phyloP scores from a whole-genome alignment of 1,140 invertebrate species.

The Trichoplusia ni region DNA sequence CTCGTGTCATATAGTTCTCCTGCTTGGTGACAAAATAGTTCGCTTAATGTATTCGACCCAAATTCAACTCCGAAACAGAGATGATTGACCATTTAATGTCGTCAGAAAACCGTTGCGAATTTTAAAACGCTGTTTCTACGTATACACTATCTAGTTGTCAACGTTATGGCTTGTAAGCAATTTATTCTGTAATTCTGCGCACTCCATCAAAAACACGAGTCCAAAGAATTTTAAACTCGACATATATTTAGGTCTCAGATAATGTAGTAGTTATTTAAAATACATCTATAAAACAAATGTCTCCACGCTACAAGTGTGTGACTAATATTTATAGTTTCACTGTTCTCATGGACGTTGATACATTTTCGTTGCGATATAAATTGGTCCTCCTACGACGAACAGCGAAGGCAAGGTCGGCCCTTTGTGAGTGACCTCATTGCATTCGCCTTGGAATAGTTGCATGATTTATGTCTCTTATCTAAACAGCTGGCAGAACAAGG shows the following conservation, averaged over 20 bases:
- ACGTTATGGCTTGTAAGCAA: background rate
- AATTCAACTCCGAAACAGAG: conserved; percentile 61
- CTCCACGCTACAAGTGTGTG: too few species aligned
- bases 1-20: conserved; percentile 20
- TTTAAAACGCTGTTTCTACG: conserved; percentile 16
- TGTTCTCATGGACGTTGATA: background rate
- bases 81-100: conserved; percentile 76
- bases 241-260: too few species aligned
- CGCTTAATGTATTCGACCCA: conserved; percentile 69
- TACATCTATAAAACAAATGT: too few species aligned
- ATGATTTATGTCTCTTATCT: conserved; percentile 74
- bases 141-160: background rate
- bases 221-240: too few species aligned
- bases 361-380: conserved; percentile 15
- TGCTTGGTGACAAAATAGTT: conserved; percentile 53
- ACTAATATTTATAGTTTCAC: background rate
- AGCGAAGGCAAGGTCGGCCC: conserved; percentile 73
- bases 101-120: conserved; percentile 65
- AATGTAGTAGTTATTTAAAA: too few species aligned
- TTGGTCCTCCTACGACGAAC: conserved; percentile 56
- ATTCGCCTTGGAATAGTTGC: conserved; percentile 78
- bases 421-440: conserved; percentile 76
- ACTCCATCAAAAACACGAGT: too few species aligned
- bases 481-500: conserved; percentile 55
- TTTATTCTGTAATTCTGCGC: background rate